Conservation (phyloP, 1,140 invertebrate genomes). For the Parapsyche elsis region DNA sequence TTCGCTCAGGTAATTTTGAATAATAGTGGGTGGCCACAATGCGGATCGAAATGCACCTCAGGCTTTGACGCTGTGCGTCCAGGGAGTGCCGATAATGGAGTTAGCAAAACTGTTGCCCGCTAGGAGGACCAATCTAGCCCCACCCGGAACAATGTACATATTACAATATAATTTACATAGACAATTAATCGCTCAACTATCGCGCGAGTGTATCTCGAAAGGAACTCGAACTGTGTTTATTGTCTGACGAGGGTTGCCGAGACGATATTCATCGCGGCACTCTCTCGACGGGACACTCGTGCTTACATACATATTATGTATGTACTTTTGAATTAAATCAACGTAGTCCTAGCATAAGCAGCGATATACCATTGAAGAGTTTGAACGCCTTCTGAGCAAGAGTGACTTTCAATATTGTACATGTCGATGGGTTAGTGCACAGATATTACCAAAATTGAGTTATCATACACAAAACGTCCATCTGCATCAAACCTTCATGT, state of each 20-base stretch:
- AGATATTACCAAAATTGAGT: no score
- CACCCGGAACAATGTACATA: not conserved
- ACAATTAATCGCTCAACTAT: not conserved
- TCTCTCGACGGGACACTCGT: no score
- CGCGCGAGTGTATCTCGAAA: not conserved
- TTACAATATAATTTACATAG: conserved; percentile 1
- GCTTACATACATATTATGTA: no score
- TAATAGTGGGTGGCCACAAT: not conserved
- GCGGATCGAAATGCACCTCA: not conserved
- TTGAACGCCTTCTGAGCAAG: no score
- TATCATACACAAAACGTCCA: no score
- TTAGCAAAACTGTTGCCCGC: conserved; percentile 12
- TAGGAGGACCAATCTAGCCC: not conserved
- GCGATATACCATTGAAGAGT: no score
- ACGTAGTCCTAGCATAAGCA: no score
- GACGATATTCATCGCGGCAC: no score
- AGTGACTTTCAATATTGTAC: no score
- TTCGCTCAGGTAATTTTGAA: conserved; percentile 9
- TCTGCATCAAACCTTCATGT: no score
- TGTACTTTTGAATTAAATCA: no score
- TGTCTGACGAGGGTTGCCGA: not conserved
- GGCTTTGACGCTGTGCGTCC: not conserved
- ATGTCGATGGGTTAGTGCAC: no score
- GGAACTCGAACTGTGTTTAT: not conserved
- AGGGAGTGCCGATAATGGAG: not conserved